Base-by-base conservation (phyloP, 1,140 invertebrate genomes). In the Alviniconcha marisindica region DNA sequence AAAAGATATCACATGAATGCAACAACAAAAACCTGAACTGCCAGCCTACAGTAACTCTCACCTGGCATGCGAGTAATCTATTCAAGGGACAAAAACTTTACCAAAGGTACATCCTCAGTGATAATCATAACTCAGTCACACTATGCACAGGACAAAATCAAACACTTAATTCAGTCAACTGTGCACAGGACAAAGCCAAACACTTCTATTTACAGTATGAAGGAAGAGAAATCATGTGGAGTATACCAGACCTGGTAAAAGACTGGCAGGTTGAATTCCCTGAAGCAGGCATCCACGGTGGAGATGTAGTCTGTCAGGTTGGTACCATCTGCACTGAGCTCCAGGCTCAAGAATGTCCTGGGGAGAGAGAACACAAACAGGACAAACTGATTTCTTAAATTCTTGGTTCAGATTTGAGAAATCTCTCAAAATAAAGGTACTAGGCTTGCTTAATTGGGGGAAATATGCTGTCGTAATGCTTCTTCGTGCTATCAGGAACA, bases 201-300 rank as follows among this genome's bases (percentile, higher is more conserved):
- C 24, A 77, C 54, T 66, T 44, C 0, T 31, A 31, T 66, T 28
- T 21, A 76, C 21, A 63, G 36, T 1, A 10, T 56, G 51, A 60
- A 60, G 33, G 40, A n/a, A 78, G 31, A 51, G 7, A 42, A 54
- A 24, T 12, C 28, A 40, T 78, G 33, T 40, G 36, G 18, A 76
- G 42, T 56, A 40, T 60, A 81, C n/a, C n/a, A n/a, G n/a, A 89
- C 88, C 82, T 84, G 24, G 79, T 90, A 90, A 81, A 88, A 90
- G 14, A 63, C 48, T 36, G 84, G 87, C 44, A 90, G 73, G n/a
- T 86, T 85, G 76, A 88, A 90, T 78, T 89, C 88, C 60, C 85
- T 63, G 60, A 90, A 87, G 36, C 86, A 83, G 15, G 63, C 76
- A 71, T 90, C 87, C 38, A 90, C 88, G 44, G 81, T 84, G 44